phyloP scores from a whole-genome alignment of 2,113 vertebrate species.

The Macquaria ambigua region DNA sequence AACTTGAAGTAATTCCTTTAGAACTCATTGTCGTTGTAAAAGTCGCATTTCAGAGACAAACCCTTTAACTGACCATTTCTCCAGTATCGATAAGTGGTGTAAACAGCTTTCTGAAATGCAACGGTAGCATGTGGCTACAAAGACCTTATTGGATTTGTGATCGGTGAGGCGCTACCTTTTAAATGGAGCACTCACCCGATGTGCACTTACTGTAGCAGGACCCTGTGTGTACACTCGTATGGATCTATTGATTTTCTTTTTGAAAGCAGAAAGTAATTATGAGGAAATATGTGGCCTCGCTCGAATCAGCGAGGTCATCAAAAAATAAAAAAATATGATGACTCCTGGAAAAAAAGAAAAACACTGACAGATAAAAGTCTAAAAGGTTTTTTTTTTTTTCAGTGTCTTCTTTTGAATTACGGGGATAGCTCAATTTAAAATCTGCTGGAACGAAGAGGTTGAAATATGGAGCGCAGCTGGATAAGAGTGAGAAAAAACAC shows the following conservation, averaged over 20 bases:
- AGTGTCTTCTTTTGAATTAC: slow-evolving; percentile 37
- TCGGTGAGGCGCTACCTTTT: slow-evolving; percentile 29
- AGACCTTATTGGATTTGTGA: slow-evolving; percentile 58
- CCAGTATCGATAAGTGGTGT: not conserved
- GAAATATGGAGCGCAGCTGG: slow-evolving; percentile 74
- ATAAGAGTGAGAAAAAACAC: slow-evolving; percentile 24
- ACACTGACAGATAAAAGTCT: slow-evolving; percentile 26
- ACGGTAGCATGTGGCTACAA: slow-evolving; percentile 23
- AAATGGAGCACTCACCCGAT: slow-evolving; percentile 52
- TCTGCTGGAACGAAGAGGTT: slow-evolving; percentile 26
- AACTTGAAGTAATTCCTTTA: not conserved
- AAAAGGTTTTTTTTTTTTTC: not conserved
- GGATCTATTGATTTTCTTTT: slow-evolving; percentile 68
- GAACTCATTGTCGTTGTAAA: not conserved
- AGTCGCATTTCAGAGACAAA: slow-evolving; percentile 10
- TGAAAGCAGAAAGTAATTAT: slow-evolving; percentile 66
- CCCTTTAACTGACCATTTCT: slow-evolving; percentile 4
- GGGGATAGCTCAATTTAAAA: slow-evolving; percentile 55
- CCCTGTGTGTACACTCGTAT: not conserved
- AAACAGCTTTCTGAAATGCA: slow-evolving; percentile 29
- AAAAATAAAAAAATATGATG: slow-evolving; percentile 50
- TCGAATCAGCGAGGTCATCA: slow-evolving; percentile 56
- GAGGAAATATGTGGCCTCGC: slow-evolving; percentile 46
- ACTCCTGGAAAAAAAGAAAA: slow-evolving; percentile 12
- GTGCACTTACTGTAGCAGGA: slow-evolving; percentile 60